Base-by-base conservation (phyloP, 1,140 invertebrate species). In the Leptopilina clavipes region DNA sequence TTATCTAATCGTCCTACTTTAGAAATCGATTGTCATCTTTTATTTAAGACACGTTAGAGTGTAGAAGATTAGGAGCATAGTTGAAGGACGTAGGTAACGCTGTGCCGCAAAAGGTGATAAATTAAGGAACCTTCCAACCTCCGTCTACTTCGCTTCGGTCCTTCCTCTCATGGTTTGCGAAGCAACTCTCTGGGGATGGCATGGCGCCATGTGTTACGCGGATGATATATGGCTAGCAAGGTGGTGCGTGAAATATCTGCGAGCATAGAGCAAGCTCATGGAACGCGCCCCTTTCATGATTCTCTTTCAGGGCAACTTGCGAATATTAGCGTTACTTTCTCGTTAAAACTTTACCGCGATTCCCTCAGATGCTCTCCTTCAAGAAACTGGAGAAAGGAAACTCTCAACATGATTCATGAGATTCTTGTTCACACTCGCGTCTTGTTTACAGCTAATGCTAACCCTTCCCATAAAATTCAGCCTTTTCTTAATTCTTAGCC, bases 131-230 rank as follows among this genome's bases (percentile, higher is more conserved):
- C 81, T 76, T 75, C 56, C 75, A 81, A 79, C 80, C 76, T 73
- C 44, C 75, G 65, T 73, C 74, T 70, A 40, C 73, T 73, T 78
- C 73, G 76, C 80, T 80, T 84, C 80, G 71, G 79, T 81, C 76
- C 31, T 31, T 74, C 71, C 73, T 83, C 82, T 79, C 77, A 79
- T 74, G 77, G 74, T 73, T 70, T 45, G 65, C 76, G 79, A 52
- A 45, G 70, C 76, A 74, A 75, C 78, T 77, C 78, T 74, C 79
- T 80, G 72, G 82, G 80, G 77, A 83, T 79, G 81, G 82, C 81
- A 83, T 78, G 81, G 82, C 81, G 81, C 83, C 85, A 86, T 84
- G 85, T 86, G 85, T 85, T 86, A 79, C 82, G 71, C 18, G 85
- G 76, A 85, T 86, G 85, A 86, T 86, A 73, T 85, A 86, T 81